phyloP scores from a whole-genome alignment of 2,888 invertebrate genomes.

The Unio delphinus region DNA sequence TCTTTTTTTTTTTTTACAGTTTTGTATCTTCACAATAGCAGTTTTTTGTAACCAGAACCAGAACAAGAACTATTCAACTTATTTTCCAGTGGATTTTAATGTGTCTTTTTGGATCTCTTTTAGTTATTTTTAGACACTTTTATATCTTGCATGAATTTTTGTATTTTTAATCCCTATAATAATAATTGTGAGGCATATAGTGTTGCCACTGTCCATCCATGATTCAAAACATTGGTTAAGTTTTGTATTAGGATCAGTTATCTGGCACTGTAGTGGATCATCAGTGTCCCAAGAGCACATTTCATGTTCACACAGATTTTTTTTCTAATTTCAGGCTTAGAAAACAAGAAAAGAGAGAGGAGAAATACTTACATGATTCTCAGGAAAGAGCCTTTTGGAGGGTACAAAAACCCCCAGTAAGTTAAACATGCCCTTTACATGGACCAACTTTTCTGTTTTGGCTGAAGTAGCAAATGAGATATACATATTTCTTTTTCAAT shows the following conservation, averaged over 20 bases:
- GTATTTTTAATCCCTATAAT: neutral
- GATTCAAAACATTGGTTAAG: too few relatives aligned
- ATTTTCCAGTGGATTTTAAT: too few relatives aligned
- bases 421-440: conserved; percentile 10
- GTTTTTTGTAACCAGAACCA: too few relatives aligned
- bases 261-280: neutral
- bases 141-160: neutral
- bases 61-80: too few relatives aligned
- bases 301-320: neutral
- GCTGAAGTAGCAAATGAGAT: neutral
- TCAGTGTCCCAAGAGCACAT: neutral
- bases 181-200: neutral
- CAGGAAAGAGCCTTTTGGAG: conserved; percentile 99
- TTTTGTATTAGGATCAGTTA: too few relatives aligned
- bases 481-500: neutral
- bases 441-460: neutral
- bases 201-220: conserved; percentile 1
- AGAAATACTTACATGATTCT: conserved; percentile 93
- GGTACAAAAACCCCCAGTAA: conserved; percentile 87
- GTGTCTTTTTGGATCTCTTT: too few relatives aligned
- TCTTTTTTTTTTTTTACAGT: too few relatives aligned
- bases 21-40: too few relatives aligned
- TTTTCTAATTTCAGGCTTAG: conserved; percentile 76
- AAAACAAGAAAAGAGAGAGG: conserved; percentile 95
- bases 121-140: too few relatives aligned